Percentiles rank a stretch among this genome's conserved stretches.
Conservation (phyloP, 2,888 invertebrate species). For the Heliconius hortense region DNA sequence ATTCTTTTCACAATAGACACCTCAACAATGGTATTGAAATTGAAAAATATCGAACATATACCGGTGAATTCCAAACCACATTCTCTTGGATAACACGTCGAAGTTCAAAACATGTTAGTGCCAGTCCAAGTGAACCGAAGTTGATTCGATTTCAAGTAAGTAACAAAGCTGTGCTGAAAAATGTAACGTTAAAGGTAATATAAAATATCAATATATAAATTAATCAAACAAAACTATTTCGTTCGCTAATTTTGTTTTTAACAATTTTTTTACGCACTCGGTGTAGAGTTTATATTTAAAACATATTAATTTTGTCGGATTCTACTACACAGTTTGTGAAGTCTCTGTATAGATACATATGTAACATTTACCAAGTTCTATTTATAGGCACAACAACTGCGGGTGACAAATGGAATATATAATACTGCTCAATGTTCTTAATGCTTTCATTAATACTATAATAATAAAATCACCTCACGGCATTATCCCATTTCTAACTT, state of each 20-base stretch:
- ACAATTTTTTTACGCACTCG: background rate
- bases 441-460: background rate
- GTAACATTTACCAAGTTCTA: no score
- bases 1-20: background rate
- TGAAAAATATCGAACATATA: constrained; percentile 6
- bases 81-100: constrained; percentile 6
- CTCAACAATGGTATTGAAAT: background rate
- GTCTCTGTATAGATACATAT: no score
- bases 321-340: no score
- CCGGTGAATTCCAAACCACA: background rate
- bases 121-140: background rate
- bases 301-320: background rate
- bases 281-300: background rate
- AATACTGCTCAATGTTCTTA: background rate
- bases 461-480: background rate
- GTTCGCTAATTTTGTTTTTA: no score
- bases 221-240: background rate
- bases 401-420: background rate
- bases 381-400: background rate
- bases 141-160: background rate
- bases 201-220: background rate
- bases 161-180: no score
- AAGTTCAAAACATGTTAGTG: constrained; percentile 7
- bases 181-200: background rate
- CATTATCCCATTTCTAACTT: background rate